Evolutionary conservation across 2,797 vertebrate genomes (phyloP), one percentile per base, ranked within the genome.

Genomic region (Manis pentadactyla): DNA sequence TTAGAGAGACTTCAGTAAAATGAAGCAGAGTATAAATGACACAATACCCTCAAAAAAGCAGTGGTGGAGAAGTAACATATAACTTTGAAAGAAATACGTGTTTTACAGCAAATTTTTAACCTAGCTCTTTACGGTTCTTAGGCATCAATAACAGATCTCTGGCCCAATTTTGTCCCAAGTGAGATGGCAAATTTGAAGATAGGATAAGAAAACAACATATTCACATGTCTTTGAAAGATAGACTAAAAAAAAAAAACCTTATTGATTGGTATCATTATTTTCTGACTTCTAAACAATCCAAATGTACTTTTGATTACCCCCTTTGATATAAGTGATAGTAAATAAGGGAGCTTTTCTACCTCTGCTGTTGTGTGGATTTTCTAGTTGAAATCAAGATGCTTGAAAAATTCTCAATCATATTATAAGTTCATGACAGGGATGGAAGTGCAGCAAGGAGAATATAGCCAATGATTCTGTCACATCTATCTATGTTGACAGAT

Each of bases 231-330:
- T 89, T 96, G 55, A 88, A 95, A 85, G 31, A 68, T 74, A 90
- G 46, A 39, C 31, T 87, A 13, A 74, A 74, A 61, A 86, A 46
- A 46, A 11, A 46, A 82, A 87, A 78, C 31, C 1, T 14, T 78
- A 82, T 19, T 78, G n/a, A 87, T 84, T 92, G 46, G 51, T 51
- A 39, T 94, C 17, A 84, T 37, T 71, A 63, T 83, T 92, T 93
- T 77, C 34, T 93, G 13, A 79, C 57, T 79, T 93, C 21, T 95
- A 75, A 91, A 93, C 86, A 93, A 73, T 77, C 49, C 34, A 88
- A 85, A 88, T 91, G 53, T 11, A 86, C 42, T 93, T 94, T 87
- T 87, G 82, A 77, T 75, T 75, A 75, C 11, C 15, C 53, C 17
- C 75, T 96, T 69, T 94, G 34, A 51, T 19, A 57, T 34, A 81